Base-by-base conservation (phyloP, 2,797 vertebrate species). In the Odontamblyopus lacepedii region DNA sequence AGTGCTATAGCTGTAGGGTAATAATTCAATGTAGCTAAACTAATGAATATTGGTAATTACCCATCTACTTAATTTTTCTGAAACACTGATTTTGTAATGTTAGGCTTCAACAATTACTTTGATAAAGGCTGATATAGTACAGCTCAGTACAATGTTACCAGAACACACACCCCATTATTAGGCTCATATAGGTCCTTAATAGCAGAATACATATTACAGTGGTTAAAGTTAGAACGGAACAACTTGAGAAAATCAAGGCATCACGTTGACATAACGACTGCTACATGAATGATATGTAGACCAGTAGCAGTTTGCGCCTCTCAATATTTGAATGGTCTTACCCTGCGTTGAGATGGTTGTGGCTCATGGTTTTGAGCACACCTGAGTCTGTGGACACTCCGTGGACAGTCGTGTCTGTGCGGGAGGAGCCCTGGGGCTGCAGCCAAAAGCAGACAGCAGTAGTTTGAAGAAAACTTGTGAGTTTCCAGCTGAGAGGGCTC, bases 301-400 rank as follows among this genome's bases (percentile, higher is more conserved):
- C 51, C 51, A 55, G 44, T 4, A 4, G 44, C 44, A 48, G 13
- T 44, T 0, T 44, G 41, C 19, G 12, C 32, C 44, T 16, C n/a
- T 64, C 23, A 13, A 18, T 51, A 38, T 65, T 5, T 48, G 13
- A 27, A 64, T n/a, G 8, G 13, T 84, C 95, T 69, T 86, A 97
- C 96, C 96, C 95, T 13, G 91, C 84, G 78, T 86, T 94, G 74
- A 93, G 84, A 77, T 93, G 93, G 87, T 87, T 96, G 78, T 93
- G 93, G 87, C 88, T 96, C 96, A 97, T 97, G 89, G 82, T 88
- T 85, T 83, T 61, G 83, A 72, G 87, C 68, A 80, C 30, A 53
- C 18, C 12, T 63, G 69, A 56, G 50, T 69, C 26, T 48, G 29
- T 48, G 3, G 15, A 12, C 48, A 6, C n/a, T 18, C 26, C 5